These are phyloP conservation scores for Ramphastos sulfuratus DNA, from an alignment of 2,113 vertebrate genomes.

Conservation along the genomic window DNA sequence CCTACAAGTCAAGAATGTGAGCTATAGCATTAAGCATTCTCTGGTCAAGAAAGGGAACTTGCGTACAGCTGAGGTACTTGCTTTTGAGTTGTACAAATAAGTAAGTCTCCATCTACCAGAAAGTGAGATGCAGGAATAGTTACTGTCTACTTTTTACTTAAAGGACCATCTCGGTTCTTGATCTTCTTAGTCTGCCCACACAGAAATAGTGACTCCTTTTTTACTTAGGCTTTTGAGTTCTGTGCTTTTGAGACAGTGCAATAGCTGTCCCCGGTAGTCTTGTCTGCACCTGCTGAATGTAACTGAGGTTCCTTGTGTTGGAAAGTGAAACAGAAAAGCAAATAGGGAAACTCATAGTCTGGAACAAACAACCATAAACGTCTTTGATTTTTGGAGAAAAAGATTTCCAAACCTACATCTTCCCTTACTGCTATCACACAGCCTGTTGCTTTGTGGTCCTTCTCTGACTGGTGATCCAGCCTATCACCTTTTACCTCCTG, in stretches of 20 bases:
- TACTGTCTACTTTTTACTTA: not conserved
- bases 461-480: not conserved
- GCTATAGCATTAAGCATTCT: not conserved
- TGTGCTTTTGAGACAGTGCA: not conserved
- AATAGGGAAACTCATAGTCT: not conserved
- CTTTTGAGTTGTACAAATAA: not conserved
- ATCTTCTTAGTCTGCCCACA: not conserved
- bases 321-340: not conserved
- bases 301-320: not conserved
- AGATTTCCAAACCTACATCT: not conserved
- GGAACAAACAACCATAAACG: not conserved
- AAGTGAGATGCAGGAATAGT: not conserved
- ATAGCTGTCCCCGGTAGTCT: not conserved
- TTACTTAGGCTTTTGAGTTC: not conserved
- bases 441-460: not conserved
- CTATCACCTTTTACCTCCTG: not conserved
- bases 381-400: not conserved
- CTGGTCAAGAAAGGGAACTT: not conserved
- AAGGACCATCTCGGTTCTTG: not conserved
- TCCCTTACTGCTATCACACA: not conserved
- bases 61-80: not conserved
- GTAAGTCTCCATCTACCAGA: not conserved
- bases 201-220: not conserved
- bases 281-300: not conserved
- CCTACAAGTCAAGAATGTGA: accelerated